Percentiles rank a stretch among this genome's conserved stretches.
Conservation (phyloP, 1,140 invertebrate species). For the Mya arenaria region DNA sequence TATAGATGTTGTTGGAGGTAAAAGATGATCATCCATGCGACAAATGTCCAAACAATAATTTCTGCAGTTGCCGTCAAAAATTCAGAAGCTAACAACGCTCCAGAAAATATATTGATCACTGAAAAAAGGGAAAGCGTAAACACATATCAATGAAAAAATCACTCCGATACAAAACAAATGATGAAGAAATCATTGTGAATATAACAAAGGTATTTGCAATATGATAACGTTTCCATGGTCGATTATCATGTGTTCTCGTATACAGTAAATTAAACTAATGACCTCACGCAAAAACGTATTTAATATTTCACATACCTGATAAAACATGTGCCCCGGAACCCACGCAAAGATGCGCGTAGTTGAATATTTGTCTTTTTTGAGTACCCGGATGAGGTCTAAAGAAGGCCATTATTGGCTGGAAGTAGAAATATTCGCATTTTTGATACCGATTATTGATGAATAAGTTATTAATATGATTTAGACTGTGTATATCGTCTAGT, state of each 20-base stretch:
- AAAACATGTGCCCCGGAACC: conserved; percentile 95
- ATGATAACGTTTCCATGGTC: no score
- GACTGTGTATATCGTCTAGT: no score
- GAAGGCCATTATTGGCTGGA: conserved; percentile 85
- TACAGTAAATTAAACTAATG: no score
- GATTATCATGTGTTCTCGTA: no score
- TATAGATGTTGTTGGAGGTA: neutral
- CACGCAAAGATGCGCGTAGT: conserved; percentile 95
- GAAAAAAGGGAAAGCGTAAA: conserved; percentile 65
- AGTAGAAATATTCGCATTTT: no score
- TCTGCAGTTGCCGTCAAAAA: conserved; percentile 89
- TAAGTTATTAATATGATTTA: no score
- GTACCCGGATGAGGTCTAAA: conserved; percentile 93
- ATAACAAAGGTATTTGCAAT: no score
- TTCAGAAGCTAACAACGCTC: conserved; percentile 90
- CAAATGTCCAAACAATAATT: conserved; percentile 10
- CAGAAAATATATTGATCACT: conserved; percentile 96
- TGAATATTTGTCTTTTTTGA: conserved; percentile 91
- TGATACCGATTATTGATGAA: no score
- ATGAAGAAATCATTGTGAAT: no score
- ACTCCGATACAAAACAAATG: neutral
- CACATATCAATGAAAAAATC: neutral
- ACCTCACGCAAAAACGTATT: neutral
- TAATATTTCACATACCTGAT: conserved; percentile 85
- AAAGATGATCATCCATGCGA: conserved; percentile 14